Evolutionary conservation across 2,797 vertebrate genomes (phyloP), one percentile per base, ranked within the genome.

Genomic region (Phrynocephalus guinanensis): DNA sequence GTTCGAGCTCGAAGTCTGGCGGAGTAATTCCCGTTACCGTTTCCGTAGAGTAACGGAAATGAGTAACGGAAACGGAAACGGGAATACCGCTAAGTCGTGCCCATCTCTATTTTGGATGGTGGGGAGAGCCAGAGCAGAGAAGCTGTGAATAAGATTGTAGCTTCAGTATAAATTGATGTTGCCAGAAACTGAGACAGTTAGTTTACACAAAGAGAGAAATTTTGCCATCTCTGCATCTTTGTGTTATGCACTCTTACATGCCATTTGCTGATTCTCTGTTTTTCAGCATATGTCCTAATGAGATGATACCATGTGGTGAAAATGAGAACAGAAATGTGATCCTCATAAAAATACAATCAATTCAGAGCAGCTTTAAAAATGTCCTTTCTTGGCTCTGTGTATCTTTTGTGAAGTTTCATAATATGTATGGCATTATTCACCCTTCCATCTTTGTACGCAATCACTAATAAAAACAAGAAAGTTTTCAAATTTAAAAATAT

Each of bases 281-380:
- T 88, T 88, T 84, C 78, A 76, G 78, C 78, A 30, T 75, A 73
- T 84, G 83, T 81, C 87, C 78, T 85, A 88, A 88, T 24, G 81
- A 87, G 78, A 76, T 44, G 50, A 68, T 75, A n/a, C 87, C 60
- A 68, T 75, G 87, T 85, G 83, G 87, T 85, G 38, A 85, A 87
- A 85, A 81, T 52, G n/a, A 85, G 60, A 85, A 44, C 48, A 88
- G 18, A 78, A 85, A 85, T 81, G 78, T 24, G 38, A 81, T 75
- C 60, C 60, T 68, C 33, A 76, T 76, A 68, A 81, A 75, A 68
- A 76, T 24, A 76, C 6, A 48, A 1, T 38, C 24, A n/a, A 63
- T 66, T 18, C 22, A 84, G 73, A n/a, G 67, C n/a, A 24, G n/a
- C 67, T 84, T 33, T 3, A 15, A 63, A 63, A 63, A 63, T 0